Evolutionary conservation across 2,113 vertebrate genomes (phyloP).

Genomic region (Malurus alboscapulatus): DNA sequence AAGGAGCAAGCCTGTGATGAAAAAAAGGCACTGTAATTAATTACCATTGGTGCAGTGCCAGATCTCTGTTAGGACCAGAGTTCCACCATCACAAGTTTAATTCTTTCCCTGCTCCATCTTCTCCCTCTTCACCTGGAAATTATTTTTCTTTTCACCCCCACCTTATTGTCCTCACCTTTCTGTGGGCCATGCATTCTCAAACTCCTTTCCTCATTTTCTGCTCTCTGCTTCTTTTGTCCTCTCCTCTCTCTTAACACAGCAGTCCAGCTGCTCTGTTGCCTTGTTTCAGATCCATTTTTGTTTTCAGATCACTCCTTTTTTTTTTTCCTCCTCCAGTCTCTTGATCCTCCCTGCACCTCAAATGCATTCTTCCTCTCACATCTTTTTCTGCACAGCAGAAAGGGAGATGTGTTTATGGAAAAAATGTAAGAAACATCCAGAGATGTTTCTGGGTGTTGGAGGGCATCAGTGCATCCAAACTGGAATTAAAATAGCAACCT

Average conservation of each 20-base stretch:
- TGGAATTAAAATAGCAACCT: not conserved
- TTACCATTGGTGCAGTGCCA: not conserved
- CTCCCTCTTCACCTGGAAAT: not conserved
- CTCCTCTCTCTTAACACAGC: not conserved
- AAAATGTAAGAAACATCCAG: fast-evolving
- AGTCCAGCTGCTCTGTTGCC: not conserved
- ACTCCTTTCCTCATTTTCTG: not conserved
- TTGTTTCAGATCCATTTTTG: not conserved
- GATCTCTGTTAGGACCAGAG: not conserved
- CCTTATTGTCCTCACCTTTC: not conserved
- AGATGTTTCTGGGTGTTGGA: not conserved
- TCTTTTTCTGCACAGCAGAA: not conserved
- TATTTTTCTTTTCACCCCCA: not conserved
- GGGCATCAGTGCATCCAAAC: not conserved
- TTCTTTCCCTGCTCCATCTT: not conserved
- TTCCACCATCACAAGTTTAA: not conserved
- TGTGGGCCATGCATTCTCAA: not conserved
- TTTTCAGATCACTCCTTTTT: not conserved
- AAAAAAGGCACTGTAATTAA: not conserved
- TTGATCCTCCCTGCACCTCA: not conserved
- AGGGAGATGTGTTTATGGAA: not conserved
- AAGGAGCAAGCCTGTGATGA: not conserved
- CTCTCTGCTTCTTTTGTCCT: not conserved
- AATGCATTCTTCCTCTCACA: not conserved
- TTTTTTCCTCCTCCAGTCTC: not conserved